Conservation (phyloP, 2,797 vertebrate genomes). For the Pangasius mekongensis region DNA sequence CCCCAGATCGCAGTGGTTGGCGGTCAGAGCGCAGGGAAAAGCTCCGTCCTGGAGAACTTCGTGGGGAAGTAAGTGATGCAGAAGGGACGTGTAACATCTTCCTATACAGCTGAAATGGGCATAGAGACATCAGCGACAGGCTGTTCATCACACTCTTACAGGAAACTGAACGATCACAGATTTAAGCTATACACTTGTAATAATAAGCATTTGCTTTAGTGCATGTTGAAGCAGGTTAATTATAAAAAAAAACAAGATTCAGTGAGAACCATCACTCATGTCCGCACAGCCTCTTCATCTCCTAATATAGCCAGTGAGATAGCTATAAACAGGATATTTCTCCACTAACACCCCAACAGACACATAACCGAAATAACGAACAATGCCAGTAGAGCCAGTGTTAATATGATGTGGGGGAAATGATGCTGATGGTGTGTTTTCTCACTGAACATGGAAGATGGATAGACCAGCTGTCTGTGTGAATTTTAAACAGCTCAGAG, state of each 20-base stretch:
- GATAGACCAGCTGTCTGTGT: not conserved
- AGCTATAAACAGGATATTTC: not conserved
- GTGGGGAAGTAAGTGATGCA: slow-evolving; percentile 84
- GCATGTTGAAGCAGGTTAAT: not conserved
- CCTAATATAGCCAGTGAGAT: not conserved
- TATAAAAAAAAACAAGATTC: not conserved
- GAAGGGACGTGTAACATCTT: slow-evolving; percentile 65
- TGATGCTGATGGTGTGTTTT: not conserved
- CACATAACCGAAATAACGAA: too few species aligned
- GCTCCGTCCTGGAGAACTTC: slow-evolving; percentile 95
- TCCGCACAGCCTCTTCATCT: not conserved
- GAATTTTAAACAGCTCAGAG: slow-evolving; percentile 6
- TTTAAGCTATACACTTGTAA: not conserved
- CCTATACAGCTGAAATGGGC: not conserved
- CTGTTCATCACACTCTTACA: not conserved
- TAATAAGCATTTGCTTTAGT: not conserved
- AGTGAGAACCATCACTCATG: not conserved
- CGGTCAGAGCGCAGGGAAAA: slow-evolving; percentile 95
- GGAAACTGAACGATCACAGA: too few species aligned
- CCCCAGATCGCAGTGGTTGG: slow-evolving; percentile 97
- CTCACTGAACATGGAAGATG: not conserved
- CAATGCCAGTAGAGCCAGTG: not conserved
- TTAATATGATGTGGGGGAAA: not conserved
- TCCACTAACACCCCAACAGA: not conserved
- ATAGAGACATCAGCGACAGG: not conserved